Evolutionary conservation across 2,797 vertebrate genomes (phyloP).

Genomic region (Enteromius paludinosus): DNA sequence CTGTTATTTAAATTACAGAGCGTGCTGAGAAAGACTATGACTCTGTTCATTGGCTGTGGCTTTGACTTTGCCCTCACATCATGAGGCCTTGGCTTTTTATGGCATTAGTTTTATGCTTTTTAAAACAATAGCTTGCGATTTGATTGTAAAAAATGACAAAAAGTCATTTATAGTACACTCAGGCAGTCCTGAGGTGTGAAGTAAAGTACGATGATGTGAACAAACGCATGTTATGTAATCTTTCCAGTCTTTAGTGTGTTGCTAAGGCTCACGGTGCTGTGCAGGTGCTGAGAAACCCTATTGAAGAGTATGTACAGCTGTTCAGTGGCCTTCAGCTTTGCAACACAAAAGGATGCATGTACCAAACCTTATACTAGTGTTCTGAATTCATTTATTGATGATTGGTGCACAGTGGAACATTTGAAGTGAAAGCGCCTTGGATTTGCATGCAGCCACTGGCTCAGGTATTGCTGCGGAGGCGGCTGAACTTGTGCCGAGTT

Average conservation of each 20-base stretch:
- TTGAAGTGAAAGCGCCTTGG: background rate
- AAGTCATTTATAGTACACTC: background rate
- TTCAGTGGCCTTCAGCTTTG: slow-evolving; percentile 36
- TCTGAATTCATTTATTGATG: slow-evolving; percentile 1
- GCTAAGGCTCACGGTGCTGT: background rate
- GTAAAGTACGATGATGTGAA: background rate
- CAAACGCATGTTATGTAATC: slow-evolving; percentile 14
- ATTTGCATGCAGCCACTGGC: background rate
- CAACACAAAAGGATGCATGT: slow-evolving; percentile 20
- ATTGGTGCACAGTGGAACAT: background rate
- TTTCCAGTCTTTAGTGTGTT: background rate
- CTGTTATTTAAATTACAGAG: slow-evolving; percentile 50
- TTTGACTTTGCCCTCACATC: slow-evolving; percentile 34
- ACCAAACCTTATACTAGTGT: background rate
- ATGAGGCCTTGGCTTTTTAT: slow-evolving; percentile 20
- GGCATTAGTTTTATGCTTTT: slow-evolving; percentile 17
- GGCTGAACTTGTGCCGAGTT: background rate
- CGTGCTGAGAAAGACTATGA: background rate
- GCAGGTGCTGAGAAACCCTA: background rate
- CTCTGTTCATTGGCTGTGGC: slow-evolving; percentile 44
- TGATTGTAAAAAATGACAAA: background rate
- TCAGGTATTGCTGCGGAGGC: background rate
- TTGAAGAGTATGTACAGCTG: slow-evolving; percentile 10
- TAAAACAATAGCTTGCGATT: slow-evolving; percentile 11
- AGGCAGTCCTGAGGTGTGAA: background rate